Evolutionary conservation across 1,140 invertebrate genomes (phyloP).

Genomic region (Chlorops oryzae): DNA sequence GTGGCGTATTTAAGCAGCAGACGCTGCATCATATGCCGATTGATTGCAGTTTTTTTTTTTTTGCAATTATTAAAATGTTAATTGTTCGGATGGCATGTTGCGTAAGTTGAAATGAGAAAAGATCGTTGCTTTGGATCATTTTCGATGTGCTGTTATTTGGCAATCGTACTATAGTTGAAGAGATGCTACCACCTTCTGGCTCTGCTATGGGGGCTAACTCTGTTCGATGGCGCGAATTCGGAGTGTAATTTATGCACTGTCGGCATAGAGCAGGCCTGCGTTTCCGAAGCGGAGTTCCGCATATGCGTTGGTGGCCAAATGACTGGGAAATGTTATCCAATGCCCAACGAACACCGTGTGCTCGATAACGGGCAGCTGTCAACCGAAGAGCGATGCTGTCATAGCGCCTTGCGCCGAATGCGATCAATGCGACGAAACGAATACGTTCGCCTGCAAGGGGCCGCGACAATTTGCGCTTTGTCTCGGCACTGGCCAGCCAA

Average conservation of each 20-base stretch:
- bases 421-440: slow-evolving; percentile 29
- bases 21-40: too few species aligned
- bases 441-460: slow-evolving; percentile 37
- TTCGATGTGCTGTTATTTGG: too few species aligned
- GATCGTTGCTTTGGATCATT: too few species aligned
- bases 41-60: too few species aligned
- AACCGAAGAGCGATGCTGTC: slow-evolving; percentile 5
- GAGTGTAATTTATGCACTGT: slow-evolving; percentile 31
- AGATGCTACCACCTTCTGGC: too few species aligned
- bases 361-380: slow-evolving; percentile 21
- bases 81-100: too few species aligned
- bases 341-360: slow-evolving; percentile 32
- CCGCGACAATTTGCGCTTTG: slow-evolving; percentile 31
- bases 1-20: too few species aligned
- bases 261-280: slow-evolving; percentile 31
- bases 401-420: slow-evolving; percentile 24
- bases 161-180: too few species aligned
- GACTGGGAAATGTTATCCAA: slow-evolving; percentile 11
- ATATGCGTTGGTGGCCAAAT: slow-evolving; percentile 23
- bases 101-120: too few species aligned
- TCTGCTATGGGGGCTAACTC: too few species aligned
- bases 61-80: too few species aligned
- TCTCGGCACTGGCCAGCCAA: slow-evolving; percentile 22
- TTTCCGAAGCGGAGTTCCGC: slow-evolving; percentile 28
- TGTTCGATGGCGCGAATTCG: too few species aligned